Evolutionary conservation across 2,888 invertebrate genomes (phyloP).

Genomic region (Pheosia tremula): DNA sequence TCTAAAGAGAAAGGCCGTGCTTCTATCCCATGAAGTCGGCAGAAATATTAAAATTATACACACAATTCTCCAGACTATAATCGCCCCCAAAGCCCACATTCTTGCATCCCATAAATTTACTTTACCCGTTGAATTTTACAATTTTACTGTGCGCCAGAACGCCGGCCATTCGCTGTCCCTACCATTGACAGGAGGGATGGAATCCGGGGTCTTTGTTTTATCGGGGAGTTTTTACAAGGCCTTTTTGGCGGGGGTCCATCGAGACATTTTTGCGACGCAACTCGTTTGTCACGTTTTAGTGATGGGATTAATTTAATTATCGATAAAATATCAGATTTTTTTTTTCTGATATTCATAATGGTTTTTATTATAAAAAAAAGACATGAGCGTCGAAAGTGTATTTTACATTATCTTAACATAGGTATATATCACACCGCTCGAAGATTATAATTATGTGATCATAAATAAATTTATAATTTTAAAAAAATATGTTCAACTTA

Average conservation of each 20-base stretch:
- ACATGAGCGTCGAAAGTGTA: no score
- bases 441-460: no score
- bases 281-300: conserved; percentile 38
- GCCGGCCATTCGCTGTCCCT: background rate
- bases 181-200: conserved; percentile 22
- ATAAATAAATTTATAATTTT: no score
- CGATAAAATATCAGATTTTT: conserved; percentile 19
- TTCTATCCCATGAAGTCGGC: no score
- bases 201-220: conserved; percentile 43
- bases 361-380: no score
- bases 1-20: no score
- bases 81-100: background rate
- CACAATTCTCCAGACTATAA: background rate
- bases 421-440: no score
- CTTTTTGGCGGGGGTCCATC: conserved; percentile 35
- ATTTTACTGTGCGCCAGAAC: background rate
- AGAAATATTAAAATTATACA: no score
- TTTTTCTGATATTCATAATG: no score
- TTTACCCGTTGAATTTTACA: background rate
- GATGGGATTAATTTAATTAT: conserved; percentile 23
- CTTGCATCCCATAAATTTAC: background rate
- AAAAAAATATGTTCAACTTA: no score
- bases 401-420: no score
- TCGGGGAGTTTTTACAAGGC: conserved; percentile 35
- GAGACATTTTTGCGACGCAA: conserved; percentile 34